These are phyloP conservation scores for Amniataba percoides DNA, from an alignment of 2,797 vertebrate species.

Conservation along the genomic window DNA sequence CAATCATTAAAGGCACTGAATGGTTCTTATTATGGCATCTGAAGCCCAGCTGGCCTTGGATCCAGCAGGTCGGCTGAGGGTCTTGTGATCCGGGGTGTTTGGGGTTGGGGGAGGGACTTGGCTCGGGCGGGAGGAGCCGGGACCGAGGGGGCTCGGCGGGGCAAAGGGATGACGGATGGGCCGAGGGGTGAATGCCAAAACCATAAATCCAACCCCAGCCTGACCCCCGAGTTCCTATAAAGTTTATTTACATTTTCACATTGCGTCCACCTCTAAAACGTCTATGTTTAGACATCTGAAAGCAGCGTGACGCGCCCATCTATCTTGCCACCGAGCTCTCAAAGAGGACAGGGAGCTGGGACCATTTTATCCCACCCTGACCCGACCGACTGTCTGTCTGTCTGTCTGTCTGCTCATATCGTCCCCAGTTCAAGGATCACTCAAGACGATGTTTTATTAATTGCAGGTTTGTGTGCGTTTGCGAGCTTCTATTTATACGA, in stretches of 20 bases:
- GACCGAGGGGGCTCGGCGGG: constrained; percentile 56
- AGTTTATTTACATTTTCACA: constrained; percentile 92
- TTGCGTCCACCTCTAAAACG: constrained; percentile 82
- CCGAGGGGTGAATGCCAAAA: constrained; percentile 87
- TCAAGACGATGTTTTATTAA: constrained; percentile 82
- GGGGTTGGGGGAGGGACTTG: constrained; percentile 76
- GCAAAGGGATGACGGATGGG: constrained; percentile 88
- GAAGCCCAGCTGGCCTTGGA: constrained; percentile 91
- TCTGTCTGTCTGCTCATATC: constrained; percentile 65
- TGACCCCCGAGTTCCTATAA: constrained; percentile 88
- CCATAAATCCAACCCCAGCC: constrained; percentile 88
- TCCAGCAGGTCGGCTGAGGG: constrained; percentile 92
- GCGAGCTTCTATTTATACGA: constrained; percentile 77
- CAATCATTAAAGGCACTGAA: constrained; percentile 85
- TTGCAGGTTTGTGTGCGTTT: constrained; percentile 61
- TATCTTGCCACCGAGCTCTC: constrained; percentile 67
- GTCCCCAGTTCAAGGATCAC: constrained; percentile 59
- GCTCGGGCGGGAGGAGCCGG: constrained; percentile 65
- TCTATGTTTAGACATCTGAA: constrained; percentile 86
- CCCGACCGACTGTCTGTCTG: constrained; percentile 65
- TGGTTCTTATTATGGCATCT: constrained; percentile 90
- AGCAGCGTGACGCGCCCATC: constrained; percentile 70
- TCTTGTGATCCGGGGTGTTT: constrained; percentile 86
- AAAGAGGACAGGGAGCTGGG: constrained; percentile 62
- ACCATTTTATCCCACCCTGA: constrained; percentile 72